These are phyloP conservation scores for Zoanthus solanderi DNA, from an alignment of 92 coral and sea anemone genomes.

Conservation along the genomic window DNA sequence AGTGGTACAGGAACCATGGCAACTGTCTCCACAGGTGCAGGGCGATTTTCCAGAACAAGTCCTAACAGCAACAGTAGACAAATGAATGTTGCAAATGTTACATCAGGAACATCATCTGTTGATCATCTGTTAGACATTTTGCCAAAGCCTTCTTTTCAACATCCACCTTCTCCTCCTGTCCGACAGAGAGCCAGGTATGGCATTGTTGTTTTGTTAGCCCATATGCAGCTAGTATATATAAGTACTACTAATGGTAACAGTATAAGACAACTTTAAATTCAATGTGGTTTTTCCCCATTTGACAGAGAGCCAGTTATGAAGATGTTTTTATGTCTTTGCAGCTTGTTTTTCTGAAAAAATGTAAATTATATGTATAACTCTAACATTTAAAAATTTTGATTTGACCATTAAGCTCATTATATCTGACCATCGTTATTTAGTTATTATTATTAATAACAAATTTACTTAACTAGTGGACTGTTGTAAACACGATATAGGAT, in stretches of 20 bases:
- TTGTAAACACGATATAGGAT: no score
- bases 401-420: no score
- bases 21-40: conserved; percentile 83
- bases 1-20: conserved; percentile 99
- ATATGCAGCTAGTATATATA: not conserved
- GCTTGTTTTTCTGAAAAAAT: no score
- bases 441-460: no score
- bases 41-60: conserved; percentile 68
- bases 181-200: conserved; percentile 94
- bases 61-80: conserved; percentile 34
- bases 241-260: not conserved
- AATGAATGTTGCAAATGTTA: conserved; percentile 35
- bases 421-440: no score
- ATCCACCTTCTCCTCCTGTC: conserved; percentile 99
- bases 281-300: no score
- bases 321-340: no score
- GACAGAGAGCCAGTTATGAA: no score
- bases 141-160: conserved; percentile 74
- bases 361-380: no score
- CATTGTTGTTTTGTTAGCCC: not conserved
- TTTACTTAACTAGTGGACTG: no score
- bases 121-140: conserved; percentile 73
- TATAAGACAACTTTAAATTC: no score
- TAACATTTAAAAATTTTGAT: no score
- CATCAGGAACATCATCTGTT: conserved; percentile 41